Base-by-base conservation (phyloP, 23 tunicate species). In the Phallusia fumigata region DNA sequence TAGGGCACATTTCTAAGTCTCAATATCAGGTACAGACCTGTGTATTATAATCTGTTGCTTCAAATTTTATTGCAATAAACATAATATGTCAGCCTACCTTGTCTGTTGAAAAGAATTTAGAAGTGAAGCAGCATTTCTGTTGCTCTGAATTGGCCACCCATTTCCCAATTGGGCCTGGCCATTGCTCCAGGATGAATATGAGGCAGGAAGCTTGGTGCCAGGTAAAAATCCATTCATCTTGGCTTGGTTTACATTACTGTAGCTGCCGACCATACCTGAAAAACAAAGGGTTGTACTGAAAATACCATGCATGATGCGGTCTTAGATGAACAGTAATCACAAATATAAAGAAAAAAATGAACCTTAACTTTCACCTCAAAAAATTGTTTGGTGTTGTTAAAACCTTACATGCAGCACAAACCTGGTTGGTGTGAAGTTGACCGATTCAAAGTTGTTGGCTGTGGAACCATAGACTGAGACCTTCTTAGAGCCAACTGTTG, bases 141-240 rank as follows among this genome's bases (percentile, higher is more conserved):
- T 58, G 26, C 69, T 24, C 13, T 58, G 69, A 22, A 58, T 58
- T 58, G 69, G 90, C 87, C 89, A 86, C 36, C 50, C 83, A 79
- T 78, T 64, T 69, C 52, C 40, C 21, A 86, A 74, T 3, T 83
- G 18, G 18, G 78, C 78, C 53, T 87, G 91, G 47, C 88, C 91
- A 76, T 76, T 92, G 88, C 97, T 92, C 97, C 97, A 92, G 28
- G 97, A 92, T 33, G 97, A 92, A 74, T 87, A 87, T 5, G 87
- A 52, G 30, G 87, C 84, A 36, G 85, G 58, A 36, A 35, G 64
- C 16, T 74, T 74, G 22, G 77, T 32, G 30, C 77, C 45, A 32
- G 77, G 77, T 30, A 33, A 74, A 33, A 28, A 33, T 19, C 77
- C 77, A 33, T 74, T 74, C 45, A 74, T 32, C 19, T 74, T 74